These are phyloP conservation scores for Glaucidium brasilianum DNA, from an alignment of 2,113 vertebrate species.

Conservation along the genomic window DNA sequence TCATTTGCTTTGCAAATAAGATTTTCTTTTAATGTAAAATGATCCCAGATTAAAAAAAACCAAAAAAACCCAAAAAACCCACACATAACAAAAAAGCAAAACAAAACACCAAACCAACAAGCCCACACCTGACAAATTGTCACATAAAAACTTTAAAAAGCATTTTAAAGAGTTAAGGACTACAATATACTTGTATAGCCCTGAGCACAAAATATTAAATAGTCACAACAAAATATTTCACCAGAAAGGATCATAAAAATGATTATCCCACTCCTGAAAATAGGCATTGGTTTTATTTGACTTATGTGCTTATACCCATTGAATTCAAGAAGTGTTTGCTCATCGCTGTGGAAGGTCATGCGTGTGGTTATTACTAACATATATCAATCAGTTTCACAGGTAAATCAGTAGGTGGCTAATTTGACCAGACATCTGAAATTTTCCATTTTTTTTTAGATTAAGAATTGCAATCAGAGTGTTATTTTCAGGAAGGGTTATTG, in stretches of 20 bases:
- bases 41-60: background rate
- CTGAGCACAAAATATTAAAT: background rate
- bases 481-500: background rate
- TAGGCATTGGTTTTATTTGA: background rate
- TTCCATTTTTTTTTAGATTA: background rate
- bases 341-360: background rate
- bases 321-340: background rate
- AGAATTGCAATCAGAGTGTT: background rate
- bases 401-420: background rate
- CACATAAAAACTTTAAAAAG: background rate
- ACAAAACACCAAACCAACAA: too few species aligned
- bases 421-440: background rate
- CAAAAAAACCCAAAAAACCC: background rate
- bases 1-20: constrained; percentile 19
- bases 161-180: background rate
- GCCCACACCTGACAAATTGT: background rate
- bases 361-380: background rate
- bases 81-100: too few species aligned
- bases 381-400: background rate
- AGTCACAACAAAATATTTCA: background rate
- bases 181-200: background rate
- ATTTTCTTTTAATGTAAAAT: background rate
- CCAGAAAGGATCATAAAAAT: background rate
- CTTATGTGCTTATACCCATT: background rate
- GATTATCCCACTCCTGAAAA: background rate